Percentiles rank a stretch among this genome's conserved stretches.
phyloP scores from a whole-genome alignment of 2,113 vertebrate species.

The Noturus placidus region DNA sequence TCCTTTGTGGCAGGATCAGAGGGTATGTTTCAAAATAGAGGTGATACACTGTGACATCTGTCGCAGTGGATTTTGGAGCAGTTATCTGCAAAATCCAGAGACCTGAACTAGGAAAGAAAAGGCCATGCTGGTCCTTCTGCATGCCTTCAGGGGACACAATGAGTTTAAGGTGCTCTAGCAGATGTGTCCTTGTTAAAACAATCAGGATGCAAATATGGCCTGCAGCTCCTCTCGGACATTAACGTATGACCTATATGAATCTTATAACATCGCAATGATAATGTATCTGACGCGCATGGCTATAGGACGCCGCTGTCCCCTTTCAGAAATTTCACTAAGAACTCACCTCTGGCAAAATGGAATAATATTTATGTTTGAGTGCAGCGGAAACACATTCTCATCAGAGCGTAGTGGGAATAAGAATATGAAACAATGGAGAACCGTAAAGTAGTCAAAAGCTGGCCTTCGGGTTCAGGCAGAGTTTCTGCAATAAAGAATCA shows the following conservation, averaged over 20 bases:
- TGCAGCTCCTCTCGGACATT: constrained; percentile 44
- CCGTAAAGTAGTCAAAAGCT: constrained; percentile 13
- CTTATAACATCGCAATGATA: constrained; percentile 52
- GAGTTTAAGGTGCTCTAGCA: constrained; percentile 38
- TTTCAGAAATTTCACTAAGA: constrained; percentile 48
- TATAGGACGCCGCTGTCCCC: constrained; percentile 45
- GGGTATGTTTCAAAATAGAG: constrained; percentile 74
- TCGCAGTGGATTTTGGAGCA: constrained; percentile 77
- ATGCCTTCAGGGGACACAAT: constrained; percentile 54
- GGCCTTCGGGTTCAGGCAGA: constrained; percentile 33
- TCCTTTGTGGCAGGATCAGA: constrained; percentile 77
- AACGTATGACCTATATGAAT: constrained; percentile 65
- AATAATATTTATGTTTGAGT: constrained; percentile 57
- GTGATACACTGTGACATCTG: constrained; percentile 76
- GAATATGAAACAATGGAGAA: not conserved
- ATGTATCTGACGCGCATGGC: constrained; percentile 47
- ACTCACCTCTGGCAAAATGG: constrained; percentile 56
- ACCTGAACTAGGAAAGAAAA: constrained; percentile 83
- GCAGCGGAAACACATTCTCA: constrained; percentile 3
- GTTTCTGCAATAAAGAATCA: constrained; percentile 58
- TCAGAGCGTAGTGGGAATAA: constrained; percentile 29
- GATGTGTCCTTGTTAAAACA: not conserved
- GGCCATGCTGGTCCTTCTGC: constrained; percentile 70
- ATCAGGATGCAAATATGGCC: not conserved
- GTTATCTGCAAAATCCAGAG: constrained; percentile 71